Evolutionary conservation across 2,888 invertebrate species (phyloP).

Genomic region (Nomada fabriciana): DNA sequence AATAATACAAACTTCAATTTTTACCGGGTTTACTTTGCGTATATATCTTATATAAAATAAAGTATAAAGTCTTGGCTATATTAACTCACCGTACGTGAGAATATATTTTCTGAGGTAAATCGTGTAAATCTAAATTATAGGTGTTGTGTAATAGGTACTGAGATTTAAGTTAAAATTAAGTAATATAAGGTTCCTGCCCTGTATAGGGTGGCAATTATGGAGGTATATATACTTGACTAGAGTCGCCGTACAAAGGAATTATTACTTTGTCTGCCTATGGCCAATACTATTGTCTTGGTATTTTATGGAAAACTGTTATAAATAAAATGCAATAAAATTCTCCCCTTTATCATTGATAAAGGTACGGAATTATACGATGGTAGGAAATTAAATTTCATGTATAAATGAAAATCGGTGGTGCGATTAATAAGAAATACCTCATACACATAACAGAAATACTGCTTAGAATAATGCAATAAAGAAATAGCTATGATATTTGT

Average conservation of each 20-base stretch:
- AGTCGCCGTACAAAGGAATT: conserved; percentile 81
- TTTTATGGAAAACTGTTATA: conserved; percentile 51
- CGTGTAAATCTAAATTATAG: conserved; percentile 79
- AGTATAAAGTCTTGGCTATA: conserved; percentile 66
- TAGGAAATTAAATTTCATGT: conserved; percentile 25
- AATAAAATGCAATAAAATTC: conserved; percentile 47
- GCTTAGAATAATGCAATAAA: conserved; percentile 32
- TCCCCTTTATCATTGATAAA: conserved; percentile 25
- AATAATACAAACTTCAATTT: conserved; percentile 73
- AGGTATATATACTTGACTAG: conserved; percentile 84
- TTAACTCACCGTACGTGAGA: conserved; percentile 53
- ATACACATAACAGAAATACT: conserved; percentile 23
- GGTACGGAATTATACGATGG: conserved; percentile 12
- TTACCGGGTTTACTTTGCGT: conserved; percentile 60
- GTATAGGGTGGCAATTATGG: conserved; percentile 68
- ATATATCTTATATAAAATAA: conserved; percentile 66
- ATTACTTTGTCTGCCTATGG: conserved; percentile 76
- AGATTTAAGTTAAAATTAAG: conserved; percentile 78
- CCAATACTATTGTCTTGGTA: conserved; percentile 65
- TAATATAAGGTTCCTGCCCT: conserved; percentile 67
- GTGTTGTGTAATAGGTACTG: conserved; percentile 81
- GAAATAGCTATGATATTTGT: conserved; percentile 29
- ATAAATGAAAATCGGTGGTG: conserved; percentile 19
- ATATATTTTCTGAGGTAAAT: conserved; percentile 79
- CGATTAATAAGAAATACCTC: neutral